These are phyloP conservation scores for Parnassius smintheus DNA, from an alignment of 2,888 invertebrate genomes.

Conservation along the genomic window DNA sequence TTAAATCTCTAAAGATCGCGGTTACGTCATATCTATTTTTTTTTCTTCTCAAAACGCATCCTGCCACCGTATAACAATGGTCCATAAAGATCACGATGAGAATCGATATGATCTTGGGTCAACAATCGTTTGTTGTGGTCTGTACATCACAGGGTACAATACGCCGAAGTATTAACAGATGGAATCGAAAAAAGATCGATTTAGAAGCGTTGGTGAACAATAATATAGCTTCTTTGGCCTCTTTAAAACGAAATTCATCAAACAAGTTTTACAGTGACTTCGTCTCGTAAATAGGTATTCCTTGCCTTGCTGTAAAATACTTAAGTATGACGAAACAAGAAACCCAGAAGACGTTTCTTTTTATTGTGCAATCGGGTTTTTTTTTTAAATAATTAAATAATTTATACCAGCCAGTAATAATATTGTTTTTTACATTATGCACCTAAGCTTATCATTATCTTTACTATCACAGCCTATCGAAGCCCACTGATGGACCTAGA, in stretches of 20 bases:
- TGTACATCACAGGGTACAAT: constrained; percentile 43
- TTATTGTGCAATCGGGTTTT: no score
- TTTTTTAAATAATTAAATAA: no score
- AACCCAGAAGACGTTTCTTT: no score
- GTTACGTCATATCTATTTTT: constrained; percentile 45
- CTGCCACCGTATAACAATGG: constrained; percentile 57
- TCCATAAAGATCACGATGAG: constrained; percentile 55
- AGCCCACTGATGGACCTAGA: no score
- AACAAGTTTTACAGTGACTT: neutral
- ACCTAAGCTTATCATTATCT: no score
- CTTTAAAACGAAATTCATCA: neutral
- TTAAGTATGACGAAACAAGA: no score
- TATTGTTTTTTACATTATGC: no score
- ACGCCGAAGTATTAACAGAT: constrained; percentile 58
- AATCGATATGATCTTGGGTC: constrained; percentile 68
- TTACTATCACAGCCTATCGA: no score
- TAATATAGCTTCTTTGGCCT: neutral
- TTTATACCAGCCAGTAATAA: no score
- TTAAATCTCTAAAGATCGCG: constrained; percentile 42
- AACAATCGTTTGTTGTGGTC: constrained; percentile 65
- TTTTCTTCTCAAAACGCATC: constrained; percentile 45
- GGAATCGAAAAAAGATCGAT: constrained; percentile 54
- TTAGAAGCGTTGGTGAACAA: constrained; percentile 34
- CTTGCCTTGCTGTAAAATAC: no score
- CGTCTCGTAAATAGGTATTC: no score